Percentiles rank a stretch among this genome's conserved stretches.
Evolutionary conservation across 1,140 invertebrate genomes (phyloP).

Genomic region (Platorchestia sp.): DNA sequence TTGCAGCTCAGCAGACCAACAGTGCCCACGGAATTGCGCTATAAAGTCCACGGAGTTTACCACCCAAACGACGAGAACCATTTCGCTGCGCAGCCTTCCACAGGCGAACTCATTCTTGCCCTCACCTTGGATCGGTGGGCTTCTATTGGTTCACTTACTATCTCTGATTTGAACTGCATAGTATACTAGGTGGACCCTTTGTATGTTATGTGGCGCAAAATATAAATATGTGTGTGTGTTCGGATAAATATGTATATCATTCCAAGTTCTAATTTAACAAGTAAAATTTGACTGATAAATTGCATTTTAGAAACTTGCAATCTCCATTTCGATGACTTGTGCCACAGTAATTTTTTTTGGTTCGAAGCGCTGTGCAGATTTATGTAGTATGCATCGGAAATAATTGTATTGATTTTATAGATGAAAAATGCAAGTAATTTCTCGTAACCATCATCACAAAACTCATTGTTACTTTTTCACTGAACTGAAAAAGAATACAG

Average conservation of each 20-base stretch:
- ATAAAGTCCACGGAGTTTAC: conserved; percentile 43
- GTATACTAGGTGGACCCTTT: neutral
- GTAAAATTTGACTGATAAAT: too few species aligned
- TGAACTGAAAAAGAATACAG: neutral
- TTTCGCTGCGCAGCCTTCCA: conserved; percentile 25
- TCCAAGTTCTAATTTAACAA: too few species aligned
- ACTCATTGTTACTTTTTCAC: neutral
- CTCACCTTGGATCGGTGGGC: conserved; percentile 6
- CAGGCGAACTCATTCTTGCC: conserved; percentile 40
- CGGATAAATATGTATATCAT: too few species aligned
- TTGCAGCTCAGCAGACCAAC: neutral
- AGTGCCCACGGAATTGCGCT: conserved; percentile 21
- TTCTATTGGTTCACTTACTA: neutral
- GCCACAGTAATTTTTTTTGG: too few species aligned
- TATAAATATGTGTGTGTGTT: too few species aligned
- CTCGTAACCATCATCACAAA: too few species aligned
- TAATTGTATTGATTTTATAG: neutral
- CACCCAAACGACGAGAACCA: conserved; percentile 31
- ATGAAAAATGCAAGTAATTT: neutral
- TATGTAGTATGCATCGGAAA: too few species aligned
- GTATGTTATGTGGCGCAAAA: too few species aligned
- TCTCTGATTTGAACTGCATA: neutral
- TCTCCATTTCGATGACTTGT: neutral
- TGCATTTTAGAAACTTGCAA: neutral
- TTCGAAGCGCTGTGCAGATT: too few species aligned